A percentile compares a stretch with the other conserved stretches of the same genome.
Evolutionary conservation across 2,888 invertebrate species (phyloP).

Genomic region (Ectobius pallidus): DNA sequence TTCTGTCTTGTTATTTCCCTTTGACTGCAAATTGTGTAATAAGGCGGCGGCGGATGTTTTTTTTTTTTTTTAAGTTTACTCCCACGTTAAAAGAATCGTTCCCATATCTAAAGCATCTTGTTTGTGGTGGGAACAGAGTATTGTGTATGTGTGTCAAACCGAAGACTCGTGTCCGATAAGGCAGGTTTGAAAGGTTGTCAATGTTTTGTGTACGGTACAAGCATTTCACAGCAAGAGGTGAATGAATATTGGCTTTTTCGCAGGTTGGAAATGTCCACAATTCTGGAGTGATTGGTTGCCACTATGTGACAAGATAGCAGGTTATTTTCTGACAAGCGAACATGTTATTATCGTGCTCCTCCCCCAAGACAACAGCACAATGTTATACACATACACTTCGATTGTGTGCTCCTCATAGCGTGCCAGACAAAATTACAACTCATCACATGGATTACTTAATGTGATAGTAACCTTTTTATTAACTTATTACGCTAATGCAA

Average conservation of each 20-base stretch:
- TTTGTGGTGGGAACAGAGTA: neutral
- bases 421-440: too few relatives aligned
- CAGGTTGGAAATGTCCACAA: constrained; percentile 22
- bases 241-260: constrained; percentile 25
- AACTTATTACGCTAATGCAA: too few relatives aligned
- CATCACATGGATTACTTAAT: too few relatives aligned
- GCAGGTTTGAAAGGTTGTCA: constrained; percentile 18
- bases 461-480: too few relatives aligned
- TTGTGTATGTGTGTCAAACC: constrained; percentile 12
- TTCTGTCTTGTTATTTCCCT: too few relatives aligned
- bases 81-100: neutral
- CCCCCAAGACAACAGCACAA: constrained; percentile 18
- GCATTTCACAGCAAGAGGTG: neutral
- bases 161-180: neutral
- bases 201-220: neutral
- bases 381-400: neutral
- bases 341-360: constrained; percentile 30
- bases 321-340: constrained; percentile 36
- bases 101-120: neutral
- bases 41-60: neutral
- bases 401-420: neutral
- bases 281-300: constrained; percentile 35
- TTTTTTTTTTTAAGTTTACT: neutral
- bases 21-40: constrained; percentile 10
- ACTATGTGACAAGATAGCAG: constrained; percentile 36